A percentile compares a stretch with the other conserved stretches of the same genome.
phyloP scores from a whole-genome alignment of 2,797 vertebrate species.

The Aeoliscus strigatus region DNA sequence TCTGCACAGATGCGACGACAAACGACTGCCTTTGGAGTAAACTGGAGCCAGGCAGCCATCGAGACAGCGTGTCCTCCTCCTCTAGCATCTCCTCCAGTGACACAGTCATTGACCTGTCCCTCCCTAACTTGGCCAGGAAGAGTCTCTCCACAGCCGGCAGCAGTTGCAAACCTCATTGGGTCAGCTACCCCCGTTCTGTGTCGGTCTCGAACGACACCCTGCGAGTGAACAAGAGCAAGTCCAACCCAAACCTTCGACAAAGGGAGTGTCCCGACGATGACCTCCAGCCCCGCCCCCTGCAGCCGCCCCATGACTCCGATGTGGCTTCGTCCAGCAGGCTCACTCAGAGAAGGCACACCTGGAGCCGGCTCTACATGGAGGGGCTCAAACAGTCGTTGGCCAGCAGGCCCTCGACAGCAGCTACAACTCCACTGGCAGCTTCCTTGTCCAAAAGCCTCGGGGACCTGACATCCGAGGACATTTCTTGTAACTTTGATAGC shows the following conservation, averaged over 20 bases:
- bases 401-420: constrained; percentile 42
- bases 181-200: constrained; percentile 54
- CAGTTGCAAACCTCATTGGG: constrained; percentile 52
- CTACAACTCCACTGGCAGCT: constrained; percentile 24
- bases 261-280: constrained; percentile 48
- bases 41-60: constrained; percentile 78
- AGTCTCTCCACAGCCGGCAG: constrained; percentile 62
- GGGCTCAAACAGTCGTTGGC: constrained; percentile 76
- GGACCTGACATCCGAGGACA: constrained; percentile 91
- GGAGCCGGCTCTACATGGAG: constrained; percentile 84
- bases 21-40: constrained; percentile 89
- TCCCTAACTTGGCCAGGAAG: constrained; percentile 82
- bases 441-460: constrained; percentile 93
- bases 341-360: constrained; percentile 79
- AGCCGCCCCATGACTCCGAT: constrained; percentile 31
- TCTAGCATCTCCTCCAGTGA: constrained; percentile 94
- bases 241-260: constrained; percentile 84
- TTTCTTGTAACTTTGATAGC: constrained; percentile 81
- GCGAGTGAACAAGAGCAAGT: constrained; percentile 85
- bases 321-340: constrained; percentile 45
- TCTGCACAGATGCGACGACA: constrained; percentile 81
- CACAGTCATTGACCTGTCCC: constrained; percentile 88
- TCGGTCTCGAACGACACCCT: constrained; percentile 43
- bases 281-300: constrained; percentile 68
- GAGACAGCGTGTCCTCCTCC: constrained; percentile 89